Evolutionary conservation across 2,888 invertebrate species (phyloP), one percentile per base, ranked within the genome.

Genomic region (Ennomos fuscantarius): DNA sequence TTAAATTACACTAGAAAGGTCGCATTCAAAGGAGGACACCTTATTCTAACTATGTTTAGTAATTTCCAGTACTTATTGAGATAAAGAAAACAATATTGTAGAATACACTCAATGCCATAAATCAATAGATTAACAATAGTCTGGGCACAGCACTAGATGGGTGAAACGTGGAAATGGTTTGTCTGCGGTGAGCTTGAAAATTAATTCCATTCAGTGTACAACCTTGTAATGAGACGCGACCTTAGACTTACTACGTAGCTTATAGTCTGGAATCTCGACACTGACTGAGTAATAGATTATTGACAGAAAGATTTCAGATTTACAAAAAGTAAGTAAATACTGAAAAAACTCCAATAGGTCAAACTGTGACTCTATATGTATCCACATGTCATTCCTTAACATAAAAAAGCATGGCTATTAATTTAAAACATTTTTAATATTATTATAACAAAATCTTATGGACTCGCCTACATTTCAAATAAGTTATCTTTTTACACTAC

Each of bases 201-300:
- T 88, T 88, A 89, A 87, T 87, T 86, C 85, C 79, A 76, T 84
- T 80, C 81, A 76, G 75, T 75, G 77, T 72, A 72, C 74, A 70
- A 63, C 70, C 77, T 70, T 79, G 80, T 84, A 85, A 85, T 82
- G 81, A 82, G 78, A 73, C 74, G 63, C 62, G 60, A 65, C 60
- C 69, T 55, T 68, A 63, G 66, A 65, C 68, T 72, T 41, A 40
- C 49, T 31, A 36, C 45, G 8, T 3, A 37, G 9, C 9, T 15
- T 40, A 40, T 40, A 40, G 24, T 33, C 12, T 32, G 11, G 6
- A 32, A 12, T 32, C 11, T 32, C 10, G 36, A 12, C 13, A 9
- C 15, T 11, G 15, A 35, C 10, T 5, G 24, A 24, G 24, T 24
- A 6, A 24, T 24, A 24, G 24, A 24, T 24, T 6, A 24, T 24